Percentiles rank a stretch among this genome's conserved stretches.
phyloP scores from a whole-genome alignment of 2,888 invertebrate species.

The Drosophila nigricruria region DNA sequence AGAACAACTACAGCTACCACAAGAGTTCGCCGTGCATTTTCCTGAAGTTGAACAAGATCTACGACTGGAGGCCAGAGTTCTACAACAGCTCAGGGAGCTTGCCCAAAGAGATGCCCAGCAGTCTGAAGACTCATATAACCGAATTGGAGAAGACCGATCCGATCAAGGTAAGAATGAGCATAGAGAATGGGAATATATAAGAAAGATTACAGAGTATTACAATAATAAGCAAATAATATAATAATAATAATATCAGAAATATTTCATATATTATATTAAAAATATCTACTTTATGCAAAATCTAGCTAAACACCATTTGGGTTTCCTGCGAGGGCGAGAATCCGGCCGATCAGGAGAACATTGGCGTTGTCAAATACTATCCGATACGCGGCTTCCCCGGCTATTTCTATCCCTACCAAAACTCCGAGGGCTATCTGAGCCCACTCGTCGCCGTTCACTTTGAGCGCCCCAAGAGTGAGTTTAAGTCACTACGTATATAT shows the following conservation, averaged over 20 bases:
- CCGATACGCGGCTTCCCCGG: conserved; percentile 94
- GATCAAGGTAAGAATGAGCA: conserved; percentile 76
- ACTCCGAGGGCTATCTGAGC: conserved; percentile 94
- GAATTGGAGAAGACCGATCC: conserved; percentile 85
- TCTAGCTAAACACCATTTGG: conserved; percentile 93
- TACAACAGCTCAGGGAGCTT: conserved; percentile 90
- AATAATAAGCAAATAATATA: background rate
- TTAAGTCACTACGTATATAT: conserved; percentile 70
- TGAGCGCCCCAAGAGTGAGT: conserved; percentile 92
- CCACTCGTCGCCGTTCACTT: conserved; percentile 95
- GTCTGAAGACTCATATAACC: conserved; percentile 89
- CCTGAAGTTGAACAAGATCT: conserved; percentile 98
- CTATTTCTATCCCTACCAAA: conserved; percentile 95
- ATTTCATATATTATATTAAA: background rate
- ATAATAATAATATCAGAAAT: background rate
- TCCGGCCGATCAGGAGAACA: conserved; percentile 95
- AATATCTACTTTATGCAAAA: background rate
- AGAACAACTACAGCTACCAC: conserved; percentile 95
- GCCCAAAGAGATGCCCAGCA: conserved; percentile 91
- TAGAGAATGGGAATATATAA: background rate
- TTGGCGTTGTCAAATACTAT: conserved; percentile 93
- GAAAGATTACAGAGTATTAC: too few species aligned
- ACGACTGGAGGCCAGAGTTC: conserved; percentile 94
- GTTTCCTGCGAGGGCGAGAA: conserved; percentile 97
- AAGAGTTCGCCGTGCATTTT: conserved; percentile 97